Conservation (phyloP, 2,888 invertebrate genomes). For the Tenthredo scrophulariae region DNA sequence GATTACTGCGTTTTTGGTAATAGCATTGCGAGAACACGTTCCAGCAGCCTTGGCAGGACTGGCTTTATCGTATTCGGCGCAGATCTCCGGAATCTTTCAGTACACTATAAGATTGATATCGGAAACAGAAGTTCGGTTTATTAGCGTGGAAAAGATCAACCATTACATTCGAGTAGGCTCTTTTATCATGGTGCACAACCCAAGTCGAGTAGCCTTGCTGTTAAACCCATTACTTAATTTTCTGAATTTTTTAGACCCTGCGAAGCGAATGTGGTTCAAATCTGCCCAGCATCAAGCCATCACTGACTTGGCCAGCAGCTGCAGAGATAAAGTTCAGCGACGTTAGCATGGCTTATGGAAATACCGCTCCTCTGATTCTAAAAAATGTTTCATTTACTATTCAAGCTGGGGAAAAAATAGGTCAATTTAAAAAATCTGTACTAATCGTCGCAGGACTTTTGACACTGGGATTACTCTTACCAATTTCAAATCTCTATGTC, state of each 20-base stretch:
- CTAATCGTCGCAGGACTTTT: background rate
- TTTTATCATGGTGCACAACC: background rate
- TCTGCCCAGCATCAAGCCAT: conserved; percentile 60
- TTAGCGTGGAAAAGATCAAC: conserved; percentile 79
- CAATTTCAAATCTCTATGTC: conserved; percentile 35
- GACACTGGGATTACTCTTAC: background rate
- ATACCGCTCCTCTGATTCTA: conserved; percentile 78
- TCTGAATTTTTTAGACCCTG: conserved; percentile 62
- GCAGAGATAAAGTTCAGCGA: conserved; percentile 80
- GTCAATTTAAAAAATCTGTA: conserved; percentile 68
- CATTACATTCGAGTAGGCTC: conserved; percentile 70
- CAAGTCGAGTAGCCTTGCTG: background rate
- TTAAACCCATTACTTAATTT: background rate
- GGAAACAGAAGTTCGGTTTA: conserved; percentile 79
- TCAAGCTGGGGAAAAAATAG: conserved; percentile 82
- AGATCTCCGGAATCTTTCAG: conserved; percentile 82
- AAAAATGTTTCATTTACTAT: conserved; percentile 80
- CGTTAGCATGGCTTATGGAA: conserved; percentile 79
- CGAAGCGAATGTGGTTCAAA: conserved; percentile 62
- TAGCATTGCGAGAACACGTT: conserved; percentile 77
- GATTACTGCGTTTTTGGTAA: conserved; percentile 78
- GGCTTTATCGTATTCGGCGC: conserved; percentile 82
- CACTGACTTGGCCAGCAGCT: conserved; percentile 79
- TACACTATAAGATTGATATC: conserved; percentile 79
- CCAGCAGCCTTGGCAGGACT: conserved; percentile 82